Evolutionary conservation across 1,140 invertebrate species (phyloP), one percentile per base, ranked within the genome.

Genomic region (Trichogramma pretiosum): DNA sequence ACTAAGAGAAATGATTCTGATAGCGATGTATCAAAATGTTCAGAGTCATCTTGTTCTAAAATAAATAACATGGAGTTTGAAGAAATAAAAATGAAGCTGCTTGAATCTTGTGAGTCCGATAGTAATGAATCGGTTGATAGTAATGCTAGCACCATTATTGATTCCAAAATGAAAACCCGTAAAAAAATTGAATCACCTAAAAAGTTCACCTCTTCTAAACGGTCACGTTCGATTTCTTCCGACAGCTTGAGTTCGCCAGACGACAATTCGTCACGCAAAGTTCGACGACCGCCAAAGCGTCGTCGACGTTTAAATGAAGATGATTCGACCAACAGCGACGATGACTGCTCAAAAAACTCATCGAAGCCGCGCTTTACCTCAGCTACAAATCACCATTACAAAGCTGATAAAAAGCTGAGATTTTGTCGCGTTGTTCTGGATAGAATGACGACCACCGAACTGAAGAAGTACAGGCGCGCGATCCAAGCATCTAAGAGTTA

Each of bases 401-500:
- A 36, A 26, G 18, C 33, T 1, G 59, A 67, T 46, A 32, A 58
- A 37, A 64, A 61, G 54, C 48, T 68, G 3, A 51, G 55, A 46
- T 3, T 8, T 3, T 59, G 56, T 41, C 5, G 36, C 21, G 58
- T 68, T 33, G 11, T 41, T 14, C 19, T 68, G 32, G 24, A 54
- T 34, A 48, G 48, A 54, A 53, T 68, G 10, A 32, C 43, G 1
- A 14, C 54, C 32, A 50, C 32, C 11, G 45, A 51, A 28, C 53
- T 67, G 30, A 34, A 47, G 19, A 53, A 53, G n/a, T 21, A 64
- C 43, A 42, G 52, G 0, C 32, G 41, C 16, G 57, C 58, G 5
- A 58, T 68, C 21, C 16, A 52, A 30, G 59, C 56, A 37, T 67
- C 64, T 11, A 62, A 51, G 37, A 46, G 56, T 32, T 55, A 62